Conservation (phyloP, 2,797 vertebrate genomes). For the Trichosurus vulpecula region DNA sequence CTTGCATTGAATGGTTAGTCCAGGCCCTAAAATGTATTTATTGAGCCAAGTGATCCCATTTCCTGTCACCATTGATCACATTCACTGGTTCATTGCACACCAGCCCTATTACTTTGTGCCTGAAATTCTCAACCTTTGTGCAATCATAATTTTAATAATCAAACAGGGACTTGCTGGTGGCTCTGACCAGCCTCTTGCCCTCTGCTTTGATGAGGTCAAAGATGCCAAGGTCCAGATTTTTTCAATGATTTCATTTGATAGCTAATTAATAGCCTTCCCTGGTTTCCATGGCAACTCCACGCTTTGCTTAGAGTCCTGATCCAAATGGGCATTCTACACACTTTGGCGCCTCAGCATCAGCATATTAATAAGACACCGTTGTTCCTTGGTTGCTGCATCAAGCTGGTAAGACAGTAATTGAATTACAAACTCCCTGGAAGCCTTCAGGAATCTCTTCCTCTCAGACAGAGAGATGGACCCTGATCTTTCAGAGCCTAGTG, state of each 20-base stretch:
- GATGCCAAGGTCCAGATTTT: slow-evolving; percentile 75
- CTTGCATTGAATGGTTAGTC: neutral
- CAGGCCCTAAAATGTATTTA: slow-evolving; percentile 22
- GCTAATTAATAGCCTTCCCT: slow-evolving; percentile 82
- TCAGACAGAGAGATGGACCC: slow-evolving; percentile 15
- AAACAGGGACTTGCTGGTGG: slow-evolving; percentile 25
- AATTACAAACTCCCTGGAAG: slow-evolving; percentile 78
- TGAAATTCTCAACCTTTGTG: neutral
- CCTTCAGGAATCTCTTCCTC: slow-evolving; percentile 35
- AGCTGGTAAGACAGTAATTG: slow-evolving; percentile 75
- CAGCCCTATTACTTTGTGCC: slow-evolving; percentile 27
- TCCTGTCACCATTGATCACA: neutral
- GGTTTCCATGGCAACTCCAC: slow-evolving; percentile 82
- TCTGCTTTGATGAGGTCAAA: slow-evolving; percentile 67
- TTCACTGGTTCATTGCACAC: slow-evolving; percentile 17
- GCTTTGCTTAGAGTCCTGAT: slow-evolving; percentile 80
- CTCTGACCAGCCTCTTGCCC: slow-evolving; percentile 54
- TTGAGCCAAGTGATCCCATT: slow-evolving; percentile 24
- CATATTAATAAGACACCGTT: slow-evolving; percentile 82
- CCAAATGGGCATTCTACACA: slow-evolving; percentile 82
- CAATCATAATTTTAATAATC: slow-evolving; percentile 19
- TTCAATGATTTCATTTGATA: slow-evolving; percentile 79
- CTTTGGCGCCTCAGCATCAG: slow-evolving; percentile 78
- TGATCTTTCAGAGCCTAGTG: slow-evolving; percentile 48
- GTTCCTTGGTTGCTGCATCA: slow-evolving; percentile 76